phyloP scores from a whole-genome alignment of 2,888 invertebrate genomes.

The Chaitophorus viminalis region DNA sequence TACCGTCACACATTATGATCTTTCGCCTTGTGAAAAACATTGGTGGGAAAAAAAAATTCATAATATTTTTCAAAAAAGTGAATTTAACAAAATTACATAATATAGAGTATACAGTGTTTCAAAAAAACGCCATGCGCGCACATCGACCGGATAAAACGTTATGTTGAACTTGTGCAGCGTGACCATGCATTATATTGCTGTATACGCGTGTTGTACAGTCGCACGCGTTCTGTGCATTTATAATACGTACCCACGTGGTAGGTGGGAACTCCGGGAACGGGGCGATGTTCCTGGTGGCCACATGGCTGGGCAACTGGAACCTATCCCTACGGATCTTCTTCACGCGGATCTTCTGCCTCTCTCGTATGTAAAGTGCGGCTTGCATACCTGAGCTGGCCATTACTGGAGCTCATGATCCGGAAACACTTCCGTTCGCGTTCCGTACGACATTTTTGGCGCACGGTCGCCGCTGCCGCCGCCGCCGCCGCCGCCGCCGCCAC shows the following conservation, averaged over 20 bases:
- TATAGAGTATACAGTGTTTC: too few species aligned
- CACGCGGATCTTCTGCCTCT: conserved; percentile 86
- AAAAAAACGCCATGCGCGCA: too few species aligned
- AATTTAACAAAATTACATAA: too few species aligned
- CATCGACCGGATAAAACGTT: too few species aligned
- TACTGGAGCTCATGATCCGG: conserved; percentile 65
- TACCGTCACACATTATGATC: too few species aligned
- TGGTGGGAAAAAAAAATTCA: too few species aligned
- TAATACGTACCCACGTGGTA: conserved; percentile 73
- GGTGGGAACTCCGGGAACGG: conserved; percentile 90
- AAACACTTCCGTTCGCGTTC: conserved; percentile 34
- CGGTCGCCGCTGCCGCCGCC: neutral
- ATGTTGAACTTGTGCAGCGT: too few species aligned
- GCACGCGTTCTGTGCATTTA: neutral
- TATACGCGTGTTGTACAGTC: neutral
- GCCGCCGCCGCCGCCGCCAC: neutral
- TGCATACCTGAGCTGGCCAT: conserved; percentile 80
- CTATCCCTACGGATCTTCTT: conserved; percentile 71
- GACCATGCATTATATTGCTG: too few species aligned
- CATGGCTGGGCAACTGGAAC: conserved; percentile 84
- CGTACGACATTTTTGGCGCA: neutral
- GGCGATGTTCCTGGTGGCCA: conserved; percentile 86
- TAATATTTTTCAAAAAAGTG: too few species aligned
- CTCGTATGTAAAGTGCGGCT: conserved; percentile 91
- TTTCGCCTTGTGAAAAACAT: too few species aligned